Evolutionary conservation across 2,113 vertebrate genomes (phyloP), one percentile per base, ranked within the genome.

Genomic region (Arvicanthis niloticus): DNA sequence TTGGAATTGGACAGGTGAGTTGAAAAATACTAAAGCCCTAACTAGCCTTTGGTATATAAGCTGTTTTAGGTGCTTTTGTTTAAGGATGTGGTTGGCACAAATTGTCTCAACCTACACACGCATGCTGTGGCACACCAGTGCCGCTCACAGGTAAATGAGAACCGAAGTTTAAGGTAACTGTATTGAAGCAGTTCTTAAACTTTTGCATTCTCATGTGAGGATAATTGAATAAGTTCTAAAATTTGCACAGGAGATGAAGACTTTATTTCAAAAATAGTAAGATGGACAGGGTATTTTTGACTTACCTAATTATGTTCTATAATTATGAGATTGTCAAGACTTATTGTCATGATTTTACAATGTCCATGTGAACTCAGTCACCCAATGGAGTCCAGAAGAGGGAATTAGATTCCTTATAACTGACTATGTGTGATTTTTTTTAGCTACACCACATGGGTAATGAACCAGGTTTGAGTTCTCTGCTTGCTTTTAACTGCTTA

Each of bases 1-100:
- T 99, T 96, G 99, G 98, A 98, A 96, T 98, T 97, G 99, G 99
- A 96, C 99, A 99, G 98, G 98, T 99, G 98, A 93, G 98, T 98
- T 96, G 13, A 73, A 72, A 37, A 80, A 65, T 70, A 89, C 90
- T 87, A 94, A 31, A 26, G 42, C 2, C 11, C 68, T 95, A 86
- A 94, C 93, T 88, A 62, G 16, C 81, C n/a, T 4, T 96, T 7
- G 87, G 37, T 93, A 45, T 13, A 87, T 17, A 62, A 92, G 7
- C 65, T n/a, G 31, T 86, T 93, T 87, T 93, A 78, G 91, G 73
- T 95, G n/a, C 26, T 96, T 94, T 97, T 97, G 3, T 72, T 65
- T 75, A 88, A 87, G 40, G 72, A 34, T 21, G 6, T 81, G 65
- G 26, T 81, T 88, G 85, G 78, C 5, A 24, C 80, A 40, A 72